A percentile compares a stretch with the other conserved stretches of the same genome.
Conservation (phyloP, 1,140 invertebrate genomes). For the Drosophila arawakana region DNA sequence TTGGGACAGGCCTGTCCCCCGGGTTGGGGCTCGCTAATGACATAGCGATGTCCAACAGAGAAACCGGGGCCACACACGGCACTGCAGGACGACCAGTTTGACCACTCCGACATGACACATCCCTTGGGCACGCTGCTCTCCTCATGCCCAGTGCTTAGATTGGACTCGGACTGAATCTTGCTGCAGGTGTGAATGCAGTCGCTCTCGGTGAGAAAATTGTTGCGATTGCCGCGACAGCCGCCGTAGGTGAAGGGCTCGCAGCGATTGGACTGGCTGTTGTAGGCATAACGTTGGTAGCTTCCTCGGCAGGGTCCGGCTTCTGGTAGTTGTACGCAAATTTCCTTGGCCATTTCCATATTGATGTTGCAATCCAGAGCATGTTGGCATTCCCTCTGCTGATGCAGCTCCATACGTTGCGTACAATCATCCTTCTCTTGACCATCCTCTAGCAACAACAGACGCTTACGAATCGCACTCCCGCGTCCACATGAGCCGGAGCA, state of each 20-base stretch:
- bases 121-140: constrained; percentile 80
- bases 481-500: constrained; percentile 89
- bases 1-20: constrained; percentile 89
- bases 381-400: constrained; percentile 88
- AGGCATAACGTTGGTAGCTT: constrained; percentile 93
- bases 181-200: constrained; percentile 91
- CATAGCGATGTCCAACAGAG: constrained; percentile 70
- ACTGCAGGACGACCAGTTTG: constrained; percentile 90
- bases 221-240: constrained; percentile 95
- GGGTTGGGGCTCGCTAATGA: constrained; percentile 87
- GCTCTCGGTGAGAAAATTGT: constrained; percentile 92
- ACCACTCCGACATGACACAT: constrained; percentile 91
- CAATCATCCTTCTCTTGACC: constrained; percentile 86
- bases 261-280: constrained; percentile 89
- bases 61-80: constrained; percentile 86
- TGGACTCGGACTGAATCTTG: constrained; percentile 21
- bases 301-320: constrained; percentile 93
- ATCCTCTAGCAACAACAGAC: constrained; percentile 88
- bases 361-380: constrained; percentile 89
- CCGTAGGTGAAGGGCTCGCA: constrained; percentile 94
- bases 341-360: constrained; percentile 91
- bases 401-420: constrained; percentile 86
- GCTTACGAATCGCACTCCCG: constrained; percentile 89
- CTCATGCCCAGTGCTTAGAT: neutral
- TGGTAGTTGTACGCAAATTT: constrained; percentile 90